Percentiles rank a stretch among this genome's conserved stretches.
Evolutionary conservation across 2,888 invertebrate species (phyloP).

Genomic region (Parascotia fuliginaria): DNA sequence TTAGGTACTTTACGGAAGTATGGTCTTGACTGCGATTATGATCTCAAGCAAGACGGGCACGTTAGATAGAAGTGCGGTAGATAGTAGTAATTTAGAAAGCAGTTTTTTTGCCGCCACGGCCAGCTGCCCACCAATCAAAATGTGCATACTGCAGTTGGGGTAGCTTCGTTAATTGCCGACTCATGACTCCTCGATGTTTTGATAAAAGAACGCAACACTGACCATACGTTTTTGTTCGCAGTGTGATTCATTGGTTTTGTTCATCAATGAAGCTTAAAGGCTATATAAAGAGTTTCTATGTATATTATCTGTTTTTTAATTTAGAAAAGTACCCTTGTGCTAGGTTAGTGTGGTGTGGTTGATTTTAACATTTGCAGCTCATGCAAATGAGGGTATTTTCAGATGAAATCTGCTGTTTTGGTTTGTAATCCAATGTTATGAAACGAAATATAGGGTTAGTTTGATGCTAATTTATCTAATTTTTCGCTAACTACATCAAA

Average conservation of each 20-base stretch:
- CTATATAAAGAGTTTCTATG: too few relatives aligned
- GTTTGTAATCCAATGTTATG: too few relatives aligned
- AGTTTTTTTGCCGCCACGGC: conserved; percentile 74
- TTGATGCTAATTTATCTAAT: too few relatives aligned
- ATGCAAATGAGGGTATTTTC: too few relatives aligned
- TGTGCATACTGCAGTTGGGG: conserved; percentile 75
- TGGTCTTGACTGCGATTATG: conserved; percentile 65
- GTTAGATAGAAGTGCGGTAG: conserved; percentile 60
- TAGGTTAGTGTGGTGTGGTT: too few relatives aligned
- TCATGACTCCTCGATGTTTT: conserved; percentile 65
- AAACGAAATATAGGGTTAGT: too few relatives aligned
- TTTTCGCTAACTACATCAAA: too few relatives aligned
- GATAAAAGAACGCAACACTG: conserved; percentile 47
- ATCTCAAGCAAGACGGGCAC: conserved; percentile 69
- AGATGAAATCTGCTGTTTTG: too few relatives aligned
- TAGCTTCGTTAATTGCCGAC: conserved; percentile 68
- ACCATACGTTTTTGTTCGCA: conserved; percentile 26
- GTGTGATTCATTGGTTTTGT: conserved; percentile 19
- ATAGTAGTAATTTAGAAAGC: conserved; percentile 80
- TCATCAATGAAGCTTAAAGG: conserved; percentile 12
- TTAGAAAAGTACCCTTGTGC: too few relatives aligned
- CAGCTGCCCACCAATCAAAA: conserved; percentile 82
- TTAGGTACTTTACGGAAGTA: conserved; percentile 70
- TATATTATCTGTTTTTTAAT: too few relatives aligned
- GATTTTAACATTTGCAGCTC: too few relatives aligned